Conservation (phyloP, 2,113 vertebrate genomes). For the Tachycineta bicolor region DNA sequence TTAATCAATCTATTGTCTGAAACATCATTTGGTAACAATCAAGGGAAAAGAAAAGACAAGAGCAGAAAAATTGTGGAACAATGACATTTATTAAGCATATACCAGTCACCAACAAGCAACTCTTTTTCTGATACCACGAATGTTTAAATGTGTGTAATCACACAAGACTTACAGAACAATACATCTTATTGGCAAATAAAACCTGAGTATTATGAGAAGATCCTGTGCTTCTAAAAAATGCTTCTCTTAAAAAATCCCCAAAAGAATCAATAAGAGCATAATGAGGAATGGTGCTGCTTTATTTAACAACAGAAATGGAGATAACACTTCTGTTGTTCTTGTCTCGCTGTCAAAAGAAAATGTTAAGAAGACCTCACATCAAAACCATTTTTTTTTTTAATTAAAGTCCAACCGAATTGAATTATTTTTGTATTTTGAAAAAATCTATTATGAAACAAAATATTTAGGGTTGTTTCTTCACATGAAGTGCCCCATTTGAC, state of each 20-base stretch:
- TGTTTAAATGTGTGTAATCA: neutral
- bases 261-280: neutral
- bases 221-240: neutral
- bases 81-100: neutral
- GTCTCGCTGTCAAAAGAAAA: neutral
- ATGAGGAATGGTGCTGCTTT: neutral
- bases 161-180: neutral
- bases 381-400: neutral
- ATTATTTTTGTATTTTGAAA: neutral
- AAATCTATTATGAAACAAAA: neutral
- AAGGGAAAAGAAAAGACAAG: neutral
- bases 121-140: neutral
- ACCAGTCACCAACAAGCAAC: neutral
- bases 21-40: neutral
- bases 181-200: neutral
- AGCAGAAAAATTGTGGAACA: neutral
- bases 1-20: constrained; percentile 20
- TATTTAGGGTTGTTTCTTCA: neutral
- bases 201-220: neutral
- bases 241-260: neutral
- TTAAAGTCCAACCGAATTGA: neutral
- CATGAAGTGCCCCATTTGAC: neutral
- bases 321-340: neutral
- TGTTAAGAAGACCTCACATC: neutral
- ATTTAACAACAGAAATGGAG: neutral